These are phyloP conservation scores for Mythimna impura DNA, from an alignment of 2,888 invertebrate genomes.

Conservation along the genomic window DNA sequence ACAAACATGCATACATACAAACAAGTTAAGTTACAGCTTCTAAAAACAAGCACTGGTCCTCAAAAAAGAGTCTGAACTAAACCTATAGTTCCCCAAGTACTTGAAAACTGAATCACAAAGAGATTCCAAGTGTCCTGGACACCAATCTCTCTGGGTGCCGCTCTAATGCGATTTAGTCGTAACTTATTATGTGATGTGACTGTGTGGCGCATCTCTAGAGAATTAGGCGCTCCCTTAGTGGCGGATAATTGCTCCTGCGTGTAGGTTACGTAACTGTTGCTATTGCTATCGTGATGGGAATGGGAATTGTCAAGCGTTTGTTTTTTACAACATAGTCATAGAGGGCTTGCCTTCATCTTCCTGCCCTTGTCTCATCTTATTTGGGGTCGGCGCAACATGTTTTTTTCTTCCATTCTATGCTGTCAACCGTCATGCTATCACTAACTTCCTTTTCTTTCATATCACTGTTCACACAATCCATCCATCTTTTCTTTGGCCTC, in stretches of 20 bases:
- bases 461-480: too few species aligned
- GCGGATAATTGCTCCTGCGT: conserved; percentile 50
- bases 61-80: conserved; percentile 9
- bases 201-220: conserved; percentile 62
- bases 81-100: not conserved
- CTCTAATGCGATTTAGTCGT: conserved; percentile 66
- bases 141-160: conserved; percentile 56
- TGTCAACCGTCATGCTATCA: too few species aligned
- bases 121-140: conserved; percentile 31
- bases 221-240: conserved; percentile 56
- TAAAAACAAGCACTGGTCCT: not conserved
- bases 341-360: too few species aligned
- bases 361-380: too few species aligned
- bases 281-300: conserved; percentile 39
- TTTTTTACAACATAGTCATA: not conserved
- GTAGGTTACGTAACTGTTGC: conserved; percentile 33
- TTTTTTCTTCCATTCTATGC: too few species aligned
- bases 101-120: conserved; percentile 27
- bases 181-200: conserved; percentile 65
- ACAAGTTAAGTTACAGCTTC: not conserved
- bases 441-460: too few species aligned
- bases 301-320: not conserved
- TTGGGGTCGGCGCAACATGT: too few species aligned
- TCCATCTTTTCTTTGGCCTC: too few species aligned
- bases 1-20: too few species aligned